A percentile compares a stretch with the other conserved stretches of the same genome.
Evolutionary conservation across 2,113 vertebrate genomes (phyloP).

Genomic region (Chaenogobius annularis): DNA sequence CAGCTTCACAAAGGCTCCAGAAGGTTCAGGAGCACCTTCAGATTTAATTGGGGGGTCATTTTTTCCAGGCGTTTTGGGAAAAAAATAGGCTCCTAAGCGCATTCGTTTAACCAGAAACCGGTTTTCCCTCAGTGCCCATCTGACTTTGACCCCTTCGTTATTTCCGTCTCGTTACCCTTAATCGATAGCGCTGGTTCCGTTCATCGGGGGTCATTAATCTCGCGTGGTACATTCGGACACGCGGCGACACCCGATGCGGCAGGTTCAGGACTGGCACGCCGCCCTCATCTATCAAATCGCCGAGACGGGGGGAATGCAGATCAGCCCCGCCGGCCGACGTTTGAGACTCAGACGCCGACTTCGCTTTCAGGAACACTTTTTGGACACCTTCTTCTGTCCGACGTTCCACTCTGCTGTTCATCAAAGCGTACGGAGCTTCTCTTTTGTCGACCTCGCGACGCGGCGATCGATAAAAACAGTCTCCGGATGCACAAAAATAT

Average conservation of each 20-base stretch:
- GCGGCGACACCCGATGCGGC: background rate
- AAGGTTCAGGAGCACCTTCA: no score
- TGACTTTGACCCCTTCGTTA: background rate
- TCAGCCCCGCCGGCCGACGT: background rate
- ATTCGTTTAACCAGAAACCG: no score
- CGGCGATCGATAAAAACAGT: background rate
- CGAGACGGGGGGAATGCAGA: background rate
- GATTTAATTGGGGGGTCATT: no score
- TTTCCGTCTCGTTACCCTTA: background rate
- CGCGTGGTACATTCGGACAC: background rate
- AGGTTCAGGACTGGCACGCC: background rate
- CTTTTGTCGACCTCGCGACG: background rate
- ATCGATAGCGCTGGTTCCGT: background rate
- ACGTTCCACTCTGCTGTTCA: background rate
- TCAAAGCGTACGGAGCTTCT: background rate
- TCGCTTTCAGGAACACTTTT: background rate
- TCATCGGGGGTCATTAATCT: background rate
- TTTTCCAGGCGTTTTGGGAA: no score
- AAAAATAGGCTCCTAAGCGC: no score
- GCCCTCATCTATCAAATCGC: background rate
- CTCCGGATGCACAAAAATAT: background rate
- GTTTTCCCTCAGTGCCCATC: background rate
- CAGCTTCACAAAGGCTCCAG: no score
- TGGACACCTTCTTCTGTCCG: no score
- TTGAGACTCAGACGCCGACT: background rate